A percentile compares a stretch with the other conserved stretches of the same genome.
These are phyloP conservation scores for Hololepta plana DNA, from an alignment of 2,888 invertebrate species.

Conservation along the genomic window DNA sequence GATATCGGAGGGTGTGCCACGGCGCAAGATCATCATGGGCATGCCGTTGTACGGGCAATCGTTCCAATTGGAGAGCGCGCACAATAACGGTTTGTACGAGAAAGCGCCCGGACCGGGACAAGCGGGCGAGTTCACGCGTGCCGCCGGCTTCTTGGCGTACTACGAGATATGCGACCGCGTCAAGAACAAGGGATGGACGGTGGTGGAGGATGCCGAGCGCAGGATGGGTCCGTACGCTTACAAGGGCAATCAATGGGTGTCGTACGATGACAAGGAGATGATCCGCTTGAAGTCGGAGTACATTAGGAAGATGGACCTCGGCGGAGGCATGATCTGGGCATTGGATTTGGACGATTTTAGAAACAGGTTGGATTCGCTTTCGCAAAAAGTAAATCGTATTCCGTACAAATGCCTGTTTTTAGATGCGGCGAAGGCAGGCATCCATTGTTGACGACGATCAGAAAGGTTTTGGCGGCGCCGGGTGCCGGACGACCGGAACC, in stretches of 20 bases:
- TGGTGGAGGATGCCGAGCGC: conserved; percentile 56
- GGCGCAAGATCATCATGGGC: conserved; percentile 70
- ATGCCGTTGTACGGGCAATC: conserved; percentile 82
- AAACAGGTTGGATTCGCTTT: conserved; percentile 23
- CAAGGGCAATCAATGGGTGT: conserved; percentile 81
- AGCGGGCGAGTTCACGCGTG: conserved; percentile 70
- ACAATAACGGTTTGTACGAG: conserved; percentile 49
- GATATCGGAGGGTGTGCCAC: conserved; percentile 68
- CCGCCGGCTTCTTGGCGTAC: conserved; percentile 73
- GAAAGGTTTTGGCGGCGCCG: conserved; percentile 43
- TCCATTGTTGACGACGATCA: conserved; percentile 62
- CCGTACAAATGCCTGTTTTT: background rate
- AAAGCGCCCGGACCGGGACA: conserved; percentile 61
- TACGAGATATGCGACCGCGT: conserved; percentile 83
- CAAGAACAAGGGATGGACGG: conserved; percentile 57
- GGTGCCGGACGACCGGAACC: conserved; percentile 14
- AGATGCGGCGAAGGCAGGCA: conserved; percentile 63
- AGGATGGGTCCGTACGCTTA: conserved; percentile 80
- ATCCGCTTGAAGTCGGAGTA: conserved; percentile 36
- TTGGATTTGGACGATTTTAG: conserved; percentile 76
- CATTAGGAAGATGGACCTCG: conserved; percentile 56
- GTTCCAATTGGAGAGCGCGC: conserved; percentile 46
- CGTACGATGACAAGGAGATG: conserved; percentile 64
- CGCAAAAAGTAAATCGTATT: background rate
- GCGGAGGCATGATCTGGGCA: conserved; percentile 85